phyloP scores from a whole-genome alignment of 2,113 vertebrate species.

The Xenopus laevis region DNA sequence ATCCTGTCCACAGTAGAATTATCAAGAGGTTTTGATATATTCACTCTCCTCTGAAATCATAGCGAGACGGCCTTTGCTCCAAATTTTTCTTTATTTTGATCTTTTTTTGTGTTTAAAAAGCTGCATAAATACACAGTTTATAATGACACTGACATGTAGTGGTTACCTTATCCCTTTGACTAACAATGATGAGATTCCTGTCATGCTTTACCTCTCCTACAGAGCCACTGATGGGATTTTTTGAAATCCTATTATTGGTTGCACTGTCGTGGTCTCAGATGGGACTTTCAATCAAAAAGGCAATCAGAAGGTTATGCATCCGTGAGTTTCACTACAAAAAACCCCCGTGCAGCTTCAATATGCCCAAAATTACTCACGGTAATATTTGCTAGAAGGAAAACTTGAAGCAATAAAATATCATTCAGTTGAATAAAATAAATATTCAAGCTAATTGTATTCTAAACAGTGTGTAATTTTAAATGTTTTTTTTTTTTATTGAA shows the following conservation, averaged over 20 bases:
- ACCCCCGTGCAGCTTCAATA: conserved; percentile 54
- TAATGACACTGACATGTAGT: conserved; percentile 49
- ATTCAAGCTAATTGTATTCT: not conserved
- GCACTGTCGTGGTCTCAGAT: conserved; percentile 64
- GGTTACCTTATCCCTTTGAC: conserved; percentile 62
- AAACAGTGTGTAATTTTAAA: not conserved
- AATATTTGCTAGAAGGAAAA: conserved; percentile 50
- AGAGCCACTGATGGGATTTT: conserved; percentile 69
- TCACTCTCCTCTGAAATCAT: too few relatives aligned
- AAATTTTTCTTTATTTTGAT: conserved; percentile 47
- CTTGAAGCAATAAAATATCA: conserved; percentile 47
- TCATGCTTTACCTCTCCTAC: conserved; percentile 66
- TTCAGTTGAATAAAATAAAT: conserved; percentile 1
- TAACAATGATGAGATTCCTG: conserved; percentile 71
- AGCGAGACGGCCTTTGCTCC: conserved; percentile 1
- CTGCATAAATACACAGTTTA: conserved; percentile 58
- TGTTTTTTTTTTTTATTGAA: too few relatives aligned
- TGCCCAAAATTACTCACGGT: conserved; percentile 50
- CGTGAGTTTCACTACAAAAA: conserved; percentile 58
- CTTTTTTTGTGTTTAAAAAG: conserved; percentile 52
- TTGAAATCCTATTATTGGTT: conserved; percentile 74
- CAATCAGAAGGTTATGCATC: conserved; percentile 73
- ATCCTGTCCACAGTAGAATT: too few relatives aligned
- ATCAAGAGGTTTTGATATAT: too few relatives aligned
- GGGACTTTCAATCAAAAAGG: conserved; percentile 76